Evolutionary conservation across 2,113 vertebrate genomes (phyloP), one percentile per base, ranked within the genome.

Genomic region (Mastomys natalensis): DNA sequence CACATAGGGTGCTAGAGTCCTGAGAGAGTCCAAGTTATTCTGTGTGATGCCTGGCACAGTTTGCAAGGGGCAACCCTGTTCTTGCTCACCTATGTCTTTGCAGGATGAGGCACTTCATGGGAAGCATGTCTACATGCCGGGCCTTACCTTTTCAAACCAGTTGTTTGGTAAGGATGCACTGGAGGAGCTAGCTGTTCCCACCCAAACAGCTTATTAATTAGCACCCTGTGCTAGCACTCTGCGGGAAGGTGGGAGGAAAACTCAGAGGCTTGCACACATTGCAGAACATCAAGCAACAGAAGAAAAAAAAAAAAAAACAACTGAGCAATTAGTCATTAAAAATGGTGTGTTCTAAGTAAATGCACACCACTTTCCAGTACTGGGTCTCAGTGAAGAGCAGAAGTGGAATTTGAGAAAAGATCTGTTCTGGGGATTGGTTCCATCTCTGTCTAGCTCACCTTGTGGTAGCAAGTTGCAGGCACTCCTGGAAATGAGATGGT

Each of bases 21-120:
- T 76, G 60, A 81, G 97, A 96, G 1, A 0, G 11, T 43, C 58
- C 93, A 97, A 43, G 95, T 95, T 96, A 96, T 37, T 43, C 66
- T 9, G 84, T 34, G 77, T 68, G 94, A 97, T 93, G 78, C 26
- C 76, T 13, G 45, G 72, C 91, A 96, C 55, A 94, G 81, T 98
- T 95, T 97, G 90, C 95, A 97, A 95, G 92, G 95, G 95, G 89
- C 89, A 40, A 64, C 81, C 1, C 93, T 87, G 12, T 37, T 88
- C 40, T 37, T 51, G 80, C 2, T 96, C 92, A 97, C 97, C 95
- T 77, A 26, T 40, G 85, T 82, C 87, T 80, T 29, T 93, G 96
- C 97, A 97, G 93, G 81, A 94, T 90, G 87, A 87, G 77, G 78
- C 37, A 97, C 97, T 98, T 97, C 90, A 95, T 98, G 97, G 89